Conservation (phyloP, 1,140 invertebrate species). For the Rhyzopertha dominica region DNA sequence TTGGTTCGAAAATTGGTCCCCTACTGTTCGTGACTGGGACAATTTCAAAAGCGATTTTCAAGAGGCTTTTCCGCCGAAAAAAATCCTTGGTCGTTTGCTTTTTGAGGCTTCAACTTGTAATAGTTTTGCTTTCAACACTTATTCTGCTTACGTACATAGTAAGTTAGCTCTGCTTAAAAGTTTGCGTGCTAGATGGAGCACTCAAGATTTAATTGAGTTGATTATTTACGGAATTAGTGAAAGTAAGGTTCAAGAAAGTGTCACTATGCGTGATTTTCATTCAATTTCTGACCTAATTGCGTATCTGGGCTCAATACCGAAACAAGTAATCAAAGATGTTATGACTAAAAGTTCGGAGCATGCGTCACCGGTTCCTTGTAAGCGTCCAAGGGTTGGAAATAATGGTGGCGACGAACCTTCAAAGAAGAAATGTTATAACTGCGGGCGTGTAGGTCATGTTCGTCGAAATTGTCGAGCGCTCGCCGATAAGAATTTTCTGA, state of each 20-base stretch:
- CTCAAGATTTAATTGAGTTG: constrained; percentile 14
- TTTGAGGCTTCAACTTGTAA: constrained; percentile 13
- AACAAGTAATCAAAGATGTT: no score
- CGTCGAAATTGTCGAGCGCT: no score
- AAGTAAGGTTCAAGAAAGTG: constrained; percentile 4
- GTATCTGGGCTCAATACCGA: not conserved
- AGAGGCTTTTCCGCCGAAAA: constrained; percentile 19
- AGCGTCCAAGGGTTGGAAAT: no score
- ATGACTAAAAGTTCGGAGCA: no score
- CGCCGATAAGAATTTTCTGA: no score
- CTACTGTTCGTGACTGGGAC: constrained; percentile 13
- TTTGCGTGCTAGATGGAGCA: constrained; percentile 13
- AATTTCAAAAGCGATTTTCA: constrained; percentile 18
- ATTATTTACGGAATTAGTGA: constrained; percentile 18
- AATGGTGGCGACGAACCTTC: no score
- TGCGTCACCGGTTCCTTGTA: no score
- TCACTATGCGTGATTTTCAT: no score
- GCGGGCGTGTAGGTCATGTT: no score
- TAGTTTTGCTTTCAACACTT: constrained; percentile 14
- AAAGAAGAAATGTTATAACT: no score
- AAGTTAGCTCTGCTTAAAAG: constrained; percentile 11
- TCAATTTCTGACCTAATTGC: constrained; percentile 7
- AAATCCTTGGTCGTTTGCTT: constrained; percentile 15
- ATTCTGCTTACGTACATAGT: constrained; percentile 15
- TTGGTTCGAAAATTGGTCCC: constrained; percentile 20